Evolutionary conservation across 1,140 invertebrate genomes (phyloP).

Genomic region (Drosophila saltans): DNA sequence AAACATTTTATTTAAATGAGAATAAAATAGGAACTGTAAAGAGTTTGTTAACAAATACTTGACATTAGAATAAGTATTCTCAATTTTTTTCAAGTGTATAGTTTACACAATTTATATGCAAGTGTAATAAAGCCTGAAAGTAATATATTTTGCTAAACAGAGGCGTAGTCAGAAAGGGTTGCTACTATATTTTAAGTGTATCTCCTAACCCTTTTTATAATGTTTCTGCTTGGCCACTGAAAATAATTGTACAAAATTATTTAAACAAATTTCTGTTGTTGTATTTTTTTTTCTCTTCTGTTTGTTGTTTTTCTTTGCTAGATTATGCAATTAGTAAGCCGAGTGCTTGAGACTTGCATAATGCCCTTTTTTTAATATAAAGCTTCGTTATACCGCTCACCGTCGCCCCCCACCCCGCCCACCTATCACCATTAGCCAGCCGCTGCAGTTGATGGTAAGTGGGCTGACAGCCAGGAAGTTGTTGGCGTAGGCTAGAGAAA

Average conservation of each 20-base stretch:
- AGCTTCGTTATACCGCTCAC: neutral
- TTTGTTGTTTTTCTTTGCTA: constrained; percentile 2
- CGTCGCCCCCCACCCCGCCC: neutral
- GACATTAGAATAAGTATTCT: neutral
- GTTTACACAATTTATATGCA: constrained; percentile 3
- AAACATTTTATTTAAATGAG: no score
- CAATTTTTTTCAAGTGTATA: neutral
- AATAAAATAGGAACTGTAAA: no score
- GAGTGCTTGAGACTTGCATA: constrained; percentile 44
- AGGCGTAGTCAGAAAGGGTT: neutral
- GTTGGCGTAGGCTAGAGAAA: constrained; percentile 37
- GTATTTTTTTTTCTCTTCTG: constrained; percentile 15
- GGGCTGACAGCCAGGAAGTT: constrained; percentile 49
- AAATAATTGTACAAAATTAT: neutral
- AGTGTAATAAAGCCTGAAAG: neutral
- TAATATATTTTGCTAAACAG: neutral
- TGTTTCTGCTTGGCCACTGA: neutral
- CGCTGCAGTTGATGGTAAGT: neutral
- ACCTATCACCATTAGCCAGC: neutral
- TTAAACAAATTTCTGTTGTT: neutral
- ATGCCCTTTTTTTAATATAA: constrained; percentile 28
- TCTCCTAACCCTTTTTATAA: neutral
- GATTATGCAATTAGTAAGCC: constrained; percentile 51
- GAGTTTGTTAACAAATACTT: no score
- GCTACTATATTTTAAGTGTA: no score